Evolutionary conservation across 2,888 invertebrate species (phyloP).

Genomic region (Synanthedon vespiformis): DNA sequence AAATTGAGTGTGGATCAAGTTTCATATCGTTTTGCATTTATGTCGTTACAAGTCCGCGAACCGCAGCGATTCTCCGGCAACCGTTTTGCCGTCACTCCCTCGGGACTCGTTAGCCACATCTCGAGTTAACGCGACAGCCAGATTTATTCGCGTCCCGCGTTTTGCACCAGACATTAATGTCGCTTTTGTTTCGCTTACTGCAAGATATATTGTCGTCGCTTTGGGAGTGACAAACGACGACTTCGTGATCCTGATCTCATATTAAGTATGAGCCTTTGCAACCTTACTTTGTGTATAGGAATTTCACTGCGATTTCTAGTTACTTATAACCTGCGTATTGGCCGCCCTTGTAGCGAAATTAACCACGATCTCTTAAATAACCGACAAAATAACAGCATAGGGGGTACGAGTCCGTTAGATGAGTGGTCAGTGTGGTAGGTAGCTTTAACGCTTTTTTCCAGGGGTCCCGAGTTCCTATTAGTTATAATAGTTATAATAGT

Average conservation of each 20-base stretch:
- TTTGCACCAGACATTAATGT: conserved; percentile 58
- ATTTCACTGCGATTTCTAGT: too few relatives aligned
- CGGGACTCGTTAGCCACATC: conserved; percentile 46
- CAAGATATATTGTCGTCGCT: conserved; percentile 30
- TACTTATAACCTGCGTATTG: too few relatives aligned
- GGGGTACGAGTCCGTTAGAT: too few relatives aligned
- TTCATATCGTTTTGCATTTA: conserved; percentile 43
- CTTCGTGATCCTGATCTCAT: conserved; percentile 4
- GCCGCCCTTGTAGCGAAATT: too few relatives aligned
- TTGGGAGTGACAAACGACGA: conserved; percentile 4
- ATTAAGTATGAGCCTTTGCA: conserved; percentile 1
- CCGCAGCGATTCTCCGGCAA: conserved; percentile 33
- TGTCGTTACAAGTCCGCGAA: conserved; percentile 17
- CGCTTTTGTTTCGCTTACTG: conserved; percentile 61
- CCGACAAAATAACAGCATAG: too few relatives aligned
- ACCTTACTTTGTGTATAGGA: too few relatives aligned
- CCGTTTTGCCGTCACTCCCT: conserved; percentile 45
- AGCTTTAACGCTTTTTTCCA: too few relatives aligned
- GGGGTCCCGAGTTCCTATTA: too few relatives aligned
- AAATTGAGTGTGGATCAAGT: conserved; percentile 27
- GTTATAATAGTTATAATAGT: too few relatives aligned
- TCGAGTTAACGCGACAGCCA: conserved; percentile 31
- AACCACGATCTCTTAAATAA: too few relatives aligned
- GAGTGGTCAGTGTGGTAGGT: too few relatives aligned
- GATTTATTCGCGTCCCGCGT: conserved; percentile 51